Conservation (phyloP, 64 coral and sea anemone species). For the Dendronephthya gigantea region DNA sequence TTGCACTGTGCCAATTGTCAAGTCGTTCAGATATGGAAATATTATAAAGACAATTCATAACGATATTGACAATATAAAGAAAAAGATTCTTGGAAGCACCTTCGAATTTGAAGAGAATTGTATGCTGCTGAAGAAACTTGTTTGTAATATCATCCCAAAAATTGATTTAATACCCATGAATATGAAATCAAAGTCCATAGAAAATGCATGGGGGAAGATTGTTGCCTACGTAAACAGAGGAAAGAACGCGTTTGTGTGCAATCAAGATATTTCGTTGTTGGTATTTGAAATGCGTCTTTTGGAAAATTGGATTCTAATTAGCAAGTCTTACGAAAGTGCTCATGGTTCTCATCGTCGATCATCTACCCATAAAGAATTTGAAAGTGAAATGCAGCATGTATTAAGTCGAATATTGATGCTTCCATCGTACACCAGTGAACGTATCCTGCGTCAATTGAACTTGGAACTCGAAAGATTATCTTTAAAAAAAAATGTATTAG, state of each 20-base stretch:
- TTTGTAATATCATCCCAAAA: background rate
- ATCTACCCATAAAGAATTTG: background rate
- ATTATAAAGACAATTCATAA: constrained; percentile 50
- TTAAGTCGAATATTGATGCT: background rate
- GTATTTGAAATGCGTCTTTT: background rate
- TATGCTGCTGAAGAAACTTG: constrained; percentile 10
- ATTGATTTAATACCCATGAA: background rate
- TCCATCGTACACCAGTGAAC: background rate
- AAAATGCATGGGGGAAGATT: background rate
- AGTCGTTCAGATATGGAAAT: constrained; percentile 59
- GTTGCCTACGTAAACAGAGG: background rate
- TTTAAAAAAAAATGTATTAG: background rate
- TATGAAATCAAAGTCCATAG: background rate
- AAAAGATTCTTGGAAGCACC: constrained; percentile 13
- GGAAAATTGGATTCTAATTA: background rate
- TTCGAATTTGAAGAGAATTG: constrained; percentile 27
- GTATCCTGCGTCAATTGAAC: background rate
- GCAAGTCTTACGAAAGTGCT: background rate
- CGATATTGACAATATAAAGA: constrained; percentile 53
- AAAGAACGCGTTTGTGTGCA: background rate
- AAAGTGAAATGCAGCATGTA: background rate
- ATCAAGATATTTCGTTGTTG: background rate
- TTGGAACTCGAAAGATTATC: background rate
- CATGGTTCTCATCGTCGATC: background rate
- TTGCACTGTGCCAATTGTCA: constrained; percentile 52